Conservation (phyloP, 2,113 vertebrate genomes). For the Antechinus flavipes region DNA sequence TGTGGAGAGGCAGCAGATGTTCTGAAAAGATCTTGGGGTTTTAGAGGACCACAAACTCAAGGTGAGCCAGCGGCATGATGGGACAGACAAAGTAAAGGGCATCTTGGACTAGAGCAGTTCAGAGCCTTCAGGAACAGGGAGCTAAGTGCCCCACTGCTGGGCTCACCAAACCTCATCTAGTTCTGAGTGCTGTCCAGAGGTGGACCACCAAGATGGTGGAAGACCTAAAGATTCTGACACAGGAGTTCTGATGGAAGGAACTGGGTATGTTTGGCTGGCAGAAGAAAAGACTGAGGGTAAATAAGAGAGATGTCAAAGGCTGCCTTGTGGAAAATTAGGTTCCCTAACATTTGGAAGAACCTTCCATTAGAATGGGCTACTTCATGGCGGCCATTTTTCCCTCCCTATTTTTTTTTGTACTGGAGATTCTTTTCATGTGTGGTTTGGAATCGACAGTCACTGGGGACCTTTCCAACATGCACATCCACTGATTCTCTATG, state of each 20-base stretch:
- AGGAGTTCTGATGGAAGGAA: background rate
- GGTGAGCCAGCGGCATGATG: background rate
- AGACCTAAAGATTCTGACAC: background rate
- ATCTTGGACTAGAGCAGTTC: background rate
- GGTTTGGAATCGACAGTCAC: background rate
- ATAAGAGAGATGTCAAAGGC: background rate
- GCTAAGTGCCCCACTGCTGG: background rate
- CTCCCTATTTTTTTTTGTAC: background rate
- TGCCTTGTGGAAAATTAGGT: too few species aligned
- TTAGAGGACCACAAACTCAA: background rate
- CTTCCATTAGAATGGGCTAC: background rate
- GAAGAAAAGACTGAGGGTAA: background rate
- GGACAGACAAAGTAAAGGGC: too few species aligned
- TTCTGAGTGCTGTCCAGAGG: background rate
- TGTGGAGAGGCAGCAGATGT: background rate
- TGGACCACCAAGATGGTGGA: background rate
- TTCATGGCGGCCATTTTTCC: background rate
- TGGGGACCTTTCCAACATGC: background rate
- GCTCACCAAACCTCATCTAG: background rate
- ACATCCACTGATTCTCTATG: background rate
- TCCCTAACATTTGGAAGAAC: background rate
- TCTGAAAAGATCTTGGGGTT: background rate
- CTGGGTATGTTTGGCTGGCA: background rate
- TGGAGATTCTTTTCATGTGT: background rate
- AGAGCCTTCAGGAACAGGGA: background rate